Conservation (phyloP, 53 echinoderm and acorn worm species). For the Temnopleurus reevesii region DNA sequence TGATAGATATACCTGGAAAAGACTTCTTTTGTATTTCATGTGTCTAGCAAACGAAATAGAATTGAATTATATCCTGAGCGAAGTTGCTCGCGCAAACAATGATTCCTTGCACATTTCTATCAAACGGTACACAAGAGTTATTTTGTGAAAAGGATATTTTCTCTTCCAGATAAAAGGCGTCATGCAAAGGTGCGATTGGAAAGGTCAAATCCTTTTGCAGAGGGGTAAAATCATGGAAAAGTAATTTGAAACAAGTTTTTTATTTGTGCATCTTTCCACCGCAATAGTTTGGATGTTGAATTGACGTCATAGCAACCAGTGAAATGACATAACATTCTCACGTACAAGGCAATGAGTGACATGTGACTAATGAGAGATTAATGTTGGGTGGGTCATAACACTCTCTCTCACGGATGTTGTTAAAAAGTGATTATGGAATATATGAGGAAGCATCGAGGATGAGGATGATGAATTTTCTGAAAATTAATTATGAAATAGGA, state of each 20-base stretch:
- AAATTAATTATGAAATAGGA: no score
- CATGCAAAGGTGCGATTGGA: not conserved
- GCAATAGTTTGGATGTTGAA: not conserved
- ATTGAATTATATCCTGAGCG: not conserved
- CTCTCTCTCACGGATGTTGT: not conserved
- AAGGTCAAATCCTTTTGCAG: not conserved
- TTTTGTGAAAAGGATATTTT: not conserved
- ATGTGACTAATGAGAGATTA: not conserved
- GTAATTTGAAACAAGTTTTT: not conserved
- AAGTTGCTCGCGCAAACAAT: not conserved
- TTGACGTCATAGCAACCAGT: constrained; percentile 26
- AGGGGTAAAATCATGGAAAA: not conserved
- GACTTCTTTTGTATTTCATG: not conserved
- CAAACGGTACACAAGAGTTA: no score
- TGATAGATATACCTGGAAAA: not conserved
- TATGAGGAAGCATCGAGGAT: no score
- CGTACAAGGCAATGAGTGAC: not conserved
- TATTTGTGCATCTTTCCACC: not conserved
- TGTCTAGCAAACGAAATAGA: no score
- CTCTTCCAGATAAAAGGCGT: not conserved
- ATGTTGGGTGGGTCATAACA: not conserved
- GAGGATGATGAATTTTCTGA: no score
- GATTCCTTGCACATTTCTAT: not conserved
- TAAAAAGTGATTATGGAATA: no score
- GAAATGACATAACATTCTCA: not conserved